These are phyloP conservation scores for Palloptera scutellata DNA, from an alignment of 2,888 invertebrate genomes.

Conservation along the genomic window DNA sequence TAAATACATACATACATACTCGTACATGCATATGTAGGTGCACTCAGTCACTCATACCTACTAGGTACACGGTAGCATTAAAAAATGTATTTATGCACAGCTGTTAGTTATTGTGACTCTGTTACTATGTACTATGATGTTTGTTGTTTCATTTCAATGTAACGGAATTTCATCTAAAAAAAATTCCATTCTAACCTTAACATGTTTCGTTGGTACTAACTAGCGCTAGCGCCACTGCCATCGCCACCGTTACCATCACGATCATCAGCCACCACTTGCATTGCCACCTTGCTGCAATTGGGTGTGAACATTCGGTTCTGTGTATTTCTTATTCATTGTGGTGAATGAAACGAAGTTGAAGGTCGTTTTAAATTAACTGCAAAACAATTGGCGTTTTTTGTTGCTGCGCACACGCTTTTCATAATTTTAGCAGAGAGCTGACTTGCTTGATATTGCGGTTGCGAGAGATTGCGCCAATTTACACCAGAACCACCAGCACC, in stretches of 20 bases:
- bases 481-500: no score
- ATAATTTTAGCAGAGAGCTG: background rate
- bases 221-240: background rate
- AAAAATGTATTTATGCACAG: no score
- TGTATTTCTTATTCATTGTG: background rate
- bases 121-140: no score
- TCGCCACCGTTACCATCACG: background rate
- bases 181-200: constrained; percentile 23
- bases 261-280: constrained; percentile 5
- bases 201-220: constrained; percentile 5
- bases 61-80: no score
- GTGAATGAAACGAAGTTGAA: constrained; percentile 31
- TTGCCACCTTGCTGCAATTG: constrained; percentile 22
- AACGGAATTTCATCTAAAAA: constrained; percentile 1
- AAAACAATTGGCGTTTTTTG: constrained; percentile 15
- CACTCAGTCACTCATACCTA: no score
- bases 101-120: no score
- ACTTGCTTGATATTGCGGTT: background rate
- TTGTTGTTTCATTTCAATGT: constrained; percentile 8
- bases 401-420: background rate
- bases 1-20: no score
- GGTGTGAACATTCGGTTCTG: constrained; percentile 16
- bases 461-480: background rate
- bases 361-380: constrained; percentile 46
- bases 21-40: no score